Base-by-base conservation (phyloP, 2,113 vertebrate species). In the Phyllopteryx taeniolatus region DNA sequence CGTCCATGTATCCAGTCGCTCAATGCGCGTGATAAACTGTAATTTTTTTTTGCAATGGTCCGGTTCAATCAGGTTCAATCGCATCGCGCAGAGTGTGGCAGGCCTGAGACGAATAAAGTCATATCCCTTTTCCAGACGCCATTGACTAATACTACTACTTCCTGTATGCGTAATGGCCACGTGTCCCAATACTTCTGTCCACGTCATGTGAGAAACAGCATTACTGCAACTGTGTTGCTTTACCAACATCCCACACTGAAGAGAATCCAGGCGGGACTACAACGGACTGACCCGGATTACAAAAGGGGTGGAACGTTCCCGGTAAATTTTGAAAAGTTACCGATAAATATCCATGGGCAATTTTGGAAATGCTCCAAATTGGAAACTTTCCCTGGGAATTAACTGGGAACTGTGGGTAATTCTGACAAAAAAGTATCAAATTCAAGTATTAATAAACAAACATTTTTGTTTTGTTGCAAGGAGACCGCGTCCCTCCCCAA, bases 121-220 rank as follows among this genome's bases (percentile, higher is more conserved):
- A 6, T 3, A 39, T 3, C 5, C 49, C 7, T 19, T 51, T 51
- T 51, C 35, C 35, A 39, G 35, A 6, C 35, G 3, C 35, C 35
- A 54, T 8, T 2, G 53, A 54, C 13, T 1, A 54, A 7, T 14
- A 47, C 11, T n/a, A n/a, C 53, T 54, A 54, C 53, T 11, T 54
- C 53, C 53, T 54, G 53, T n/a, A 33, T 33, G 14, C 14, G 12
- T 17, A 11, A 64, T 63, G 19, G 35, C 35, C 35, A 17, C 0
- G 12, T 64, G 62, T 64, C 62, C 62, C 62, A 64, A 64, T 44
- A 64, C 62, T 64, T 64, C 43, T 64, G 42, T 44, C 33, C 61
- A 42, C 35, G 20, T n/a, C 11, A 31, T 31, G 22, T 57, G 22
- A 13, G 22, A 57, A 31, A 27, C 11, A 56, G n/a, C 19, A 63